Percentiles rank a stretch among this genome's conserved stretches.
phyloP scores from a whole-genome alignment of 2,888 invertebrate genomes.

The Amphipoea lucens region DNA sequence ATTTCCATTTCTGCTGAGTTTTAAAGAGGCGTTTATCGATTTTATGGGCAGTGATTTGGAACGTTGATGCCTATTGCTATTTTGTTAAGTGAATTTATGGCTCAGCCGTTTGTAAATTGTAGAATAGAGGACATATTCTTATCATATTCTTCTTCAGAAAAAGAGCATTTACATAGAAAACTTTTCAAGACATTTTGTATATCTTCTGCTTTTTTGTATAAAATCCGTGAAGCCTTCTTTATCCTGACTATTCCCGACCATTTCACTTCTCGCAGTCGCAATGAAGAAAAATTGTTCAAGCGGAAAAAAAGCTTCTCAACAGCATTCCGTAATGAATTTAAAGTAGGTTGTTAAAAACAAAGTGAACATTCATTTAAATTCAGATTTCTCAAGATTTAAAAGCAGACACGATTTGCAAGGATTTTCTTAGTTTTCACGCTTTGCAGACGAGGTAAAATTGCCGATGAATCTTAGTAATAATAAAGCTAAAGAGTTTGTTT shows the following conservation, averaged over 20 bases:
- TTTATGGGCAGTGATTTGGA: slow-evolving; percentile 53
- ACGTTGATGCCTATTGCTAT: slow-evolving; percentile 29
- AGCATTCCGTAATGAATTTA: slow-evolving; percentile 51
- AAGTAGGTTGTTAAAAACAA: slow-evolving; percentile 47
- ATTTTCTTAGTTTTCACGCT: slow-evolving; percentile 24
- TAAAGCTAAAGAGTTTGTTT: neutral
- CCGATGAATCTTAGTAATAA: slow-evolving; percentile 3
- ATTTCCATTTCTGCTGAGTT: slow-evolving; percentile 53
- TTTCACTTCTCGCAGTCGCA: slow-evolving; percentile 23
- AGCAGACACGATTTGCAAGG: slow-evolving; percentile 34
- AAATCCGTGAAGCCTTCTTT: neutral
- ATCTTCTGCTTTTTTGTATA: neutral
- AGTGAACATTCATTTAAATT: slow-evolving; percentile 53
- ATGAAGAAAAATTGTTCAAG: slow-evolving; percentile 23
- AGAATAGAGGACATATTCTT: neutral
- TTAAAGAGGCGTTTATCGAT: slow-evolving; percentile 53
- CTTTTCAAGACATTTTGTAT: neutral
- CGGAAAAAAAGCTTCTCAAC: slow-evolving; percentile 16
- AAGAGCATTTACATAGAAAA: neutral
- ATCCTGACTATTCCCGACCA: slow-evolving; percentile 14
- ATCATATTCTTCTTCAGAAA: slow-evolving; percentile 1
- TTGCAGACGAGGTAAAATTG: slow-evolving; percentile 9
- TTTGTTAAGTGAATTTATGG: slow-evolving; percentile 42
- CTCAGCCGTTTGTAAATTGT: slow-evolving; percentile 28
- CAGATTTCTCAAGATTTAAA: slow-evolving; percentile 56